Evolutionary conservation across 2,797 vertebrate species (phyloP), one percentile per base, ranked within the genome.

Genomic region (Orestias chungarensis): DNA sequence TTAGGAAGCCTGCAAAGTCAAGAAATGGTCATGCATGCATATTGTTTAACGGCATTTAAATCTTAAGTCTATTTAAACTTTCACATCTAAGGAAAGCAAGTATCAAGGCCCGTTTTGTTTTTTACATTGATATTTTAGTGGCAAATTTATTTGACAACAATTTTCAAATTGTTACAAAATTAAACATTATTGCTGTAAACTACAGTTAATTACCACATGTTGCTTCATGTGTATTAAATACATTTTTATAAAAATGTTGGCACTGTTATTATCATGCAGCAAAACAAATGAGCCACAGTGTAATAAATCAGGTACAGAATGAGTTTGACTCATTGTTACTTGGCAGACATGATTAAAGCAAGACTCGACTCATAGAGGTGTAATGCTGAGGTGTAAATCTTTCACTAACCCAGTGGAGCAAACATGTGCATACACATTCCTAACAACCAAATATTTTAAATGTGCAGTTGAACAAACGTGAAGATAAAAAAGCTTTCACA

Each of bases 301-400:
- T 31, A 70, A 57, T 70, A 31, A 71, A 78, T 66, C 68, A 76
- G 62, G 57, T 40, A 47, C 68, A 67, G 35, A 75, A 57, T 23
- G 12, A 83, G 61, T 75, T 86, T 55, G 82, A 46, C 68, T 84
- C 79, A 82, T 44, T 38, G 72, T 65, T 66, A 71, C 70, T 71
- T 55, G 49, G 62, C 66, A 78, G 74, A 79, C 79, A 42, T 65
- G 46, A 75, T 85, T 91, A 91, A 86, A 91, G 87, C 77, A 6
- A 54, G 87, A 89, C 92, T 75, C 64, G 86, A 89, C 75, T 4
- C 52, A 82, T 74, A 66, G 55, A 71, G 82, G 74, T 86, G 88
- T 89, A 86, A 90, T 80, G 73, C 75, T 64, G 67, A 71, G 76
- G 85, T 85, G 86, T 89, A 91, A 91, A 91, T 92, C 90, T 88